Evolutionary conservation across 2,888 invertebrate species (phyloP), one percentile per base, ranked within the genome.

Genomic region (Spilarctia lutea): DNA sequence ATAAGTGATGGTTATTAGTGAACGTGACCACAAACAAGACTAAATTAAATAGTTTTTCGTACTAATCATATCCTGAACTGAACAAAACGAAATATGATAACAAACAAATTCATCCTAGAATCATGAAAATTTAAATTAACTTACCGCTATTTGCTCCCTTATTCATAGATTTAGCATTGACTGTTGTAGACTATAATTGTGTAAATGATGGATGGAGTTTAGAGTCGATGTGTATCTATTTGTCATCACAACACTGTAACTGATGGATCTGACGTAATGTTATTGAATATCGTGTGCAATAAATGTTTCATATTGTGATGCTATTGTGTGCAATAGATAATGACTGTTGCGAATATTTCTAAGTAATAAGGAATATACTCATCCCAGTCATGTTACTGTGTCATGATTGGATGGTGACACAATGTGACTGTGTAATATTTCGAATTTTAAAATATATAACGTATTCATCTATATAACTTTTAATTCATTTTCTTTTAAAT

Each of bases 241-340:
- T 65, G 66, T 71, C 70, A 71, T 71, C 74, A 71, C 42, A 71
- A 71, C 66, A 27, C 66, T 35, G 70, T 71, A 63, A 74, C 71
- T 74, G 67, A 74, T 71, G 63, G 71, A 45, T 71, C 27, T 63
- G 63, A 35, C 66, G 45, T 35, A 42, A 66, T 65, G 30, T 35
- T 48, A 42, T 68, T 45, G 30, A 65, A 8, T 33, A 48, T 33
- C 65, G 35, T 56, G 18, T 16, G 35, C 35, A 52, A 27, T 56
- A 20, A 45, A 33, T 24, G 39, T 69, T 73, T 39, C 45, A 1
- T 10, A 27, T 7, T 52, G 8, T 52, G 52, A 7, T 52, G 52
- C 52, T 24, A 52, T 24, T 24, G 52, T 56, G n/a, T 24, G 52
- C 52, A n/a, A 24, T 20, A 56, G 27, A 7, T 66, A 70, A 56